Conservation (phyloP, 2,888 invertebrate species). For the Pseudeuparius sepicola region DNA sequence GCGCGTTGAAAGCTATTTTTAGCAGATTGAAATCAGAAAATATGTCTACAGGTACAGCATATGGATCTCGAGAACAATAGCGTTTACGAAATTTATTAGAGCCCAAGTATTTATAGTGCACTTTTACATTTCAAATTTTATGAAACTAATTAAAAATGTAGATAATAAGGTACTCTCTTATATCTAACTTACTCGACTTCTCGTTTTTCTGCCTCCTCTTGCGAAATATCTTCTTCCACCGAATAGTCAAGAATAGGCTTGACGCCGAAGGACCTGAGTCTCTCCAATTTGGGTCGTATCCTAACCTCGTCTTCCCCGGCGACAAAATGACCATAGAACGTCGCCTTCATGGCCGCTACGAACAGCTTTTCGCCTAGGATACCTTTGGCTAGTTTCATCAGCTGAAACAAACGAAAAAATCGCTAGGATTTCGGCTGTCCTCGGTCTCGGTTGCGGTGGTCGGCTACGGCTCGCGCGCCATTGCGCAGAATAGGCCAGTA, state of each 20-base stretch:
- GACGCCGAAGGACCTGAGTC: constrained; percentile 88
- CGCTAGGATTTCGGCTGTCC: too few species aligned
- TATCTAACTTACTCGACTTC: constrained; percentile 74
- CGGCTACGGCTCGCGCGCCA: too few species aligned
- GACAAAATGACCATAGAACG: constrained; percentile 99
- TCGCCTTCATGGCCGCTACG: constrained; percentile 75
- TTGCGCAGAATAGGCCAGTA: too few species aligned
- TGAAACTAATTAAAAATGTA: constrained; percentile 1
- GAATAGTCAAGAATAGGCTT: constrained; percentile 98
- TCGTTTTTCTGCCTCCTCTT: constrained; percentile 88
- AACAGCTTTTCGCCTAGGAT: constrained; percentile 77
- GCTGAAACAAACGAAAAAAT: constrained; percentile 45
- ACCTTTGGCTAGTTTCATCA: constrained; percentile 70
- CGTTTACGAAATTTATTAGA: too few species aligned
- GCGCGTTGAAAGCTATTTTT: too few species aligned
- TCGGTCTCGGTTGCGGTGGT: too few species aligned
- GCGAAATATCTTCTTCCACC: constrained; percentile 90
- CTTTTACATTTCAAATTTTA: too few species aligned
- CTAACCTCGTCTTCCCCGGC: constrained; percentile 89
- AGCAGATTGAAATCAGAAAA: too few species aligned
- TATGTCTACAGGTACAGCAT: too few species aligned
- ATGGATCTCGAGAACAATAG: too few species aligned
- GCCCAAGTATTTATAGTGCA: too few species aligned
- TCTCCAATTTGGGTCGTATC: constrained; percentile 75
- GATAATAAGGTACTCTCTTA: constrained; percentile 1